Conservation (phyloP, 2,797 vertebrate species). For the Poecile montanus region DNA sequence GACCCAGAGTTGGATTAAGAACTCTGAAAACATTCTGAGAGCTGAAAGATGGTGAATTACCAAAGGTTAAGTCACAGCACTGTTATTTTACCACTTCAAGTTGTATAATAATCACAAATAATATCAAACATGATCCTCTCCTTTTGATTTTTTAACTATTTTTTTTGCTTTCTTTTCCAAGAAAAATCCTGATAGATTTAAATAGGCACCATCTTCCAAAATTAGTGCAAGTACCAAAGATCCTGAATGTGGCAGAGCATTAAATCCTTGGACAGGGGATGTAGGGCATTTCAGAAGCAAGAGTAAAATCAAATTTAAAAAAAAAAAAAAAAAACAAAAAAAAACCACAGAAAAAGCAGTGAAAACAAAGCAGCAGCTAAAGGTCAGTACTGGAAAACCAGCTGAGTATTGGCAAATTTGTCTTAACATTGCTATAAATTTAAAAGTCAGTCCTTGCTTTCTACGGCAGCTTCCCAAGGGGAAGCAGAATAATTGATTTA, state of each 20-base stretch:
- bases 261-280: background rate
- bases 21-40: background rate
- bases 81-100: background rate
- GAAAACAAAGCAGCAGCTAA: background rate
- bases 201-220: background rate
- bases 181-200: background rate
- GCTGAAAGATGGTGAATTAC: background rate
- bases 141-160: background rate
- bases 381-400: conserved; percentile 25
- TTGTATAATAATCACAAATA: background rate
- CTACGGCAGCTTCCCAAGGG: conserved; percentile 7
- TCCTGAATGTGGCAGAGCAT: background rate
- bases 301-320: background rate
- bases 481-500: conserved; percentile 11
- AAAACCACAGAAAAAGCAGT: background rate
- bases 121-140: background rate
- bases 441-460: conserved; percentile 7
- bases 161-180: background rate
- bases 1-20: background rate
- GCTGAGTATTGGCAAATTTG: conserved; percentile 7
- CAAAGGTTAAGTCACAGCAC: background rate
- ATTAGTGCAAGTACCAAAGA: background rate
- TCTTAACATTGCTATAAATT: conserved; percentile 10
- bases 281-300: background rate
- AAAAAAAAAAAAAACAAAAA: background rate